phyloP scores from a whole-genome alignment of 2,888 invertebrate genomes.

The Tiliacea citrago region DNA sequence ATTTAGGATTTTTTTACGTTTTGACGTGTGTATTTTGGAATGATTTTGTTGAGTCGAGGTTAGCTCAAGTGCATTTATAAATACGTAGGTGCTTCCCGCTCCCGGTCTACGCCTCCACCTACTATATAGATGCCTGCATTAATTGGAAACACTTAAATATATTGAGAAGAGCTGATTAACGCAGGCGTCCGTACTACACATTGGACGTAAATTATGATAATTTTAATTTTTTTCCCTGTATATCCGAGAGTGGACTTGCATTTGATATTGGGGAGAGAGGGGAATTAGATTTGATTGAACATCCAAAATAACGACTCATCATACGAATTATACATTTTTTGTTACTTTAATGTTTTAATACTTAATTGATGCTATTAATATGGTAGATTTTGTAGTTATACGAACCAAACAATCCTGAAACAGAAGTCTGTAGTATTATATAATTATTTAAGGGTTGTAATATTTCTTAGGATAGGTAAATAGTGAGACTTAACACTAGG shows the following conservation, averaged over 20 bases:
- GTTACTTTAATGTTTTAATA: conserved; percentile 53
- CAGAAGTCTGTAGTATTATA: conserved; percentile 80
- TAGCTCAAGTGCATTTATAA: conserved; percentile 84
- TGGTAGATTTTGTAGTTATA: conserved; percentile 59
- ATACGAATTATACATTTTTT: conserved; percentile 60
- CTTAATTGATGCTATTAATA: conserved; percentile 62
- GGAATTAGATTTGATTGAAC: conserved; percentile 39
- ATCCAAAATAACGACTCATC: conserved; percentile 53
- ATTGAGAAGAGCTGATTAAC: background rate
- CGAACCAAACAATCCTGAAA: conserved; percentile 74
- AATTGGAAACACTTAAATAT: background rate
- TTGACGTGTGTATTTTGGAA: conserved; percentile 82
- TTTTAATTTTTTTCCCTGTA: background rate
- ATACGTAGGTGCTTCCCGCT: conserved; percentile 65
- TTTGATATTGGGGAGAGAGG: conserved; percentile 39
- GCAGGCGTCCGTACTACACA: background rate
- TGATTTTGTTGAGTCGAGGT: conserved; percentile 72
- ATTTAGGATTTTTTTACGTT: conserved; percentile 76
- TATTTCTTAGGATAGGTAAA: conserved; percentile 79
- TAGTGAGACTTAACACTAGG: conserved; percentile 84
- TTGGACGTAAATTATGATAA: background rate
- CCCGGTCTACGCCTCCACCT: conserved; percentile 4
- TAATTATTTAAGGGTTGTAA: conserved; percentile 80
- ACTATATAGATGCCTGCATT: conserved; percentile 3
- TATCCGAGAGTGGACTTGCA: conserved; percentile 39